Evolutionary conservation across 2,113 vertebrate genomes (phyloP).

Genomic region (Xerus inauris): DNA sequence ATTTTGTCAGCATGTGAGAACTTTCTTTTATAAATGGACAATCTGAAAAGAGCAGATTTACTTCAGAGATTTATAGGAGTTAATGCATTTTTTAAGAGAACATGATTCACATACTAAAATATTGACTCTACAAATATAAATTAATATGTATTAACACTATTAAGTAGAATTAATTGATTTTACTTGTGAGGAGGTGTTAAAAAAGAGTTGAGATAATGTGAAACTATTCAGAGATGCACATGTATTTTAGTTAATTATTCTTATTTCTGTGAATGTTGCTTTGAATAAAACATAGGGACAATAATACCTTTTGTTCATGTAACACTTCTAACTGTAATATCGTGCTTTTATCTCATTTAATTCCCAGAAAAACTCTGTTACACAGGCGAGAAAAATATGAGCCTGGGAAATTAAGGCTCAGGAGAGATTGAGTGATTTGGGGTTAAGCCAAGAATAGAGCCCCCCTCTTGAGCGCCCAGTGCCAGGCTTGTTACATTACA

Average conservation of each 20-base stretch:
- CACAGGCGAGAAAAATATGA: background rate
- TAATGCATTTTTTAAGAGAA: background rate
- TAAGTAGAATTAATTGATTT: background rate
- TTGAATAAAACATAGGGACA: background rate
- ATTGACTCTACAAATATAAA: background rate
- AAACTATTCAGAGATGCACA: background rate
- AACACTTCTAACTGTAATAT: background rate
- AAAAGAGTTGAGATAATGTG: background rate
- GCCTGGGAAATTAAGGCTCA: background rate
- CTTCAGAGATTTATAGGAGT: background rate
- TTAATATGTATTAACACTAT: background rate
- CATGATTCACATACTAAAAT: background rate
- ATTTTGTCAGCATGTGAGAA: background rate
- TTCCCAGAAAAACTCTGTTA: slow-evolving; percentile 15
- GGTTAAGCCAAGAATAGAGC: background rate
- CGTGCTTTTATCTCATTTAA: slow-evolving; percentile 5
- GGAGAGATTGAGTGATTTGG: background rate
- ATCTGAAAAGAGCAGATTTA: background rate
- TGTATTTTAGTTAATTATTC: slow-evolving; percentile 20
- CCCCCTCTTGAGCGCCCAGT: no score
- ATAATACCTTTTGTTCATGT: background rate
- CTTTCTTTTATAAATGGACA: background rate
- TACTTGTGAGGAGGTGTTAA: background rate
- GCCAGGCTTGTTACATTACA: background rate
- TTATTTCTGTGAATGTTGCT: background rate